Base-by-base conservation (phyloP, 2,797 vertebrate genomes). In the Taenioides sp. region DNA sequence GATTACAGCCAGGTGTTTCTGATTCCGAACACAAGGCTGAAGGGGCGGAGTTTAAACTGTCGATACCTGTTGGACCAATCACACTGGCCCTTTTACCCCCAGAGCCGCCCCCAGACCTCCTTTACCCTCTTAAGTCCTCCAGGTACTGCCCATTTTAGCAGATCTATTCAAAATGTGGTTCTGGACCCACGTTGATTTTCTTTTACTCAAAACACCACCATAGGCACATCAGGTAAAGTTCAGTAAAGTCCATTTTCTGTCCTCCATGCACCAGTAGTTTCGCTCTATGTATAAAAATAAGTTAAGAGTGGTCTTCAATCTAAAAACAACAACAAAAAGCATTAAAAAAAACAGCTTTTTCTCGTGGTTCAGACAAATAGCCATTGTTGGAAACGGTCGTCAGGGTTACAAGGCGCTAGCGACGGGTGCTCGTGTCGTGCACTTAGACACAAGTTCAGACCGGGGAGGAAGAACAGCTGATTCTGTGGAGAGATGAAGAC, bases 301-400 rank as follows among this genome's bases (percentile, higher is more conserved):
- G 93, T 94, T 76, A 92, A 91, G 43, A 91, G 71, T 64, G 31
- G 55, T 81, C 74, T 65, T 62, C 70, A 63, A 71, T 85, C 71
- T 87, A 74, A 73, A 47, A 43, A 80, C 81, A 63, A 50, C 0
- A 52, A 60, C 28, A 52, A 52, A 17, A 62, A 74, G 81, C 52
- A 72, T 72, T 28, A 27, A 37, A 34, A 73, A 76, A 70, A 20
- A 6, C 50, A 71, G 72, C 52, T 66, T 71, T 69, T 70, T 66
- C 57, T 54, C 71, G 59, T 71, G 25, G 25, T 37, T 95, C 93
- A 96, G 87, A 89, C 79, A 84, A 99, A 98, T 72, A 93, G 83
- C 98, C 98, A 99, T 84, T 94, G 95, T 89, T 99, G 98, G 90
- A 93, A 95, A 83, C 80, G 84, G 89, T 99, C 97, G n/a, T 90